A percentile compares a stretch with the other conserved stretches of the same genome.
Conservation (phyloP, 2,888 invertebrate species). For the Drosophila atripex region DNA sequence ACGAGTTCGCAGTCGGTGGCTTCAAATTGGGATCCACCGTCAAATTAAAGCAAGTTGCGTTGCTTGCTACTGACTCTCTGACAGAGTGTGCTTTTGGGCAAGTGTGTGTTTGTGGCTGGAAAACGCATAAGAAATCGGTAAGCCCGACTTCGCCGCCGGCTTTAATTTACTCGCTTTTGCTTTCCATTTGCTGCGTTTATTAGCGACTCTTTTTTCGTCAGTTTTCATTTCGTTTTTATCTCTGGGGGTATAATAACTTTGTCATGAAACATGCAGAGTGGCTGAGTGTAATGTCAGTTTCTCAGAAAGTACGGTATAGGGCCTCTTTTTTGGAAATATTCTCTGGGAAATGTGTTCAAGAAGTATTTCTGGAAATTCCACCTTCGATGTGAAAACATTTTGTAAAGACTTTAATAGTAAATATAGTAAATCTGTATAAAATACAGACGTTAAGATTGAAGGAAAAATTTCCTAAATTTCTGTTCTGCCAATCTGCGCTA, state of each 20-base stretch:
- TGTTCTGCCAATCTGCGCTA: neutral
- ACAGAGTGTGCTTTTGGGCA: slow-evolving; percentile 9
- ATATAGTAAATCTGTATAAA: neutral
- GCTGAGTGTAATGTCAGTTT: slow-evolving; percentile 1
- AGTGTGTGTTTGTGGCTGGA: slow-evolving; percentile 44
- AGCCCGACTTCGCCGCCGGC: slow-evolving; percentile 33
- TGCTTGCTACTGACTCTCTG: slow-evolving; percentile 11
- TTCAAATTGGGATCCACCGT: slow-evolving; percentile 60
- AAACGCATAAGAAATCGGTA: slow-evolving; percentile 61
- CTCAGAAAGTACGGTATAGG: slow-evolving; percentile 17
- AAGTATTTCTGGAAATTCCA: no score
- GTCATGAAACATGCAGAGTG: slow-evolving; percentile 47
- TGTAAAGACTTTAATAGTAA: neutral
- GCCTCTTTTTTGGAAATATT: neutral
- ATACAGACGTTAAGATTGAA: neutral
- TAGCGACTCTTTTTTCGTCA: slow-evolving; percentile 44
- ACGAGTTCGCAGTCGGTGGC: slow-evolving; percentile 57
- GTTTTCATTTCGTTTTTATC: slow-evolving; percentile 26
- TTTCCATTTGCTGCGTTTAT: slow-evolving; percentile 68
- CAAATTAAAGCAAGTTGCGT: slow-evolving; percentile 56
- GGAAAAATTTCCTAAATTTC: neutral
- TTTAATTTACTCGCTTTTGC: slow-evolving; percentile 56
- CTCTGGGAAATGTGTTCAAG: no score
- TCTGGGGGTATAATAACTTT: slow-evolving; percentile 54
- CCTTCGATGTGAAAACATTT: neutral